A percentile compares a stretch with the other conserved stretches of the same genome.
These are phyloP conservation scores for Chascanopsetta lugubris DNA, from an alignment of 2,113 vertebrate genomes.

Conservation along the genomic window DNA sequence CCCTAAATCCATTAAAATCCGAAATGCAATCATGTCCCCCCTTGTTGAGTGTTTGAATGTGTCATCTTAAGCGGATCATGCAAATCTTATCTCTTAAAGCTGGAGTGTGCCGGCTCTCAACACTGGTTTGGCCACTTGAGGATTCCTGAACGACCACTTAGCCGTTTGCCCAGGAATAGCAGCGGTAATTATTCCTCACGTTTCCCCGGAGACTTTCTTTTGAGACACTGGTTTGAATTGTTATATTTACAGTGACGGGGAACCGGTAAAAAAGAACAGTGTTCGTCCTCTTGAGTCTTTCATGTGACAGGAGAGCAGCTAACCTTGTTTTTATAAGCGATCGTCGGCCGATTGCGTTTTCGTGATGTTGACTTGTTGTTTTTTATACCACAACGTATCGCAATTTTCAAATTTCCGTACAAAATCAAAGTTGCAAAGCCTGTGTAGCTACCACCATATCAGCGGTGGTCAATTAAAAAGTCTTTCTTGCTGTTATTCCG, in stretches of 20 bases:
- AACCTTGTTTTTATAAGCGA: background rate
- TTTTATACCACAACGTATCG: background rate
- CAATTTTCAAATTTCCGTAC: too few species aligned
- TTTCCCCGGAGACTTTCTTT: slow-evolving; percentile 44
- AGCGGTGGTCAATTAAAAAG: too few species aligned
- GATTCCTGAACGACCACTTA: slow-evolving; percentile 44
- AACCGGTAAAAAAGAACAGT: slow-evolving; percentile 16
- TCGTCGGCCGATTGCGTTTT: background rate
- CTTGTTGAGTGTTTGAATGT: slow-evolving; percentile 7
- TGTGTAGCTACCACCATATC: too few species aligned
- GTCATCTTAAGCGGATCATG: slow-evolving; percentile 44
- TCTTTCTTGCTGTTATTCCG: too few species aligned
- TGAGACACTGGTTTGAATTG: slow-evolving; percentile 40
- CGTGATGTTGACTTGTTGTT: background rate
- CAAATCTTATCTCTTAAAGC: slow-evolving; percentile 53
- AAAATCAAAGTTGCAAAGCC: too few species aligned
- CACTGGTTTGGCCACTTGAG: slow-evolving; percentile 53
- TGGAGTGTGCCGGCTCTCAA: slow-evolving; percentile 28
- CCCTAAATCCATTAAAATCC: slow-evolving; percentile 5
- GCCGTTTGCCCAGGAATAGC: slow-evolving; percentile 51
- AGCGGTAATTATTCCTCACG: slow-evolving; percentile 58
- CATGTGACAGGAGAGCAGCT: background rate
- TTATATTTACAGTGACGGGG: slow-evolving; percentile 17
- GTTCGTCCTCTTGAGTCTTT: background rate
- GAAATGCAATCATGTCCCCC: slow-evolving; percentile 6